phyloP scores from a whole-genome alignment of 2,113 vertebrate genomes.

The Phylloscopus trochiloides region DNA sequence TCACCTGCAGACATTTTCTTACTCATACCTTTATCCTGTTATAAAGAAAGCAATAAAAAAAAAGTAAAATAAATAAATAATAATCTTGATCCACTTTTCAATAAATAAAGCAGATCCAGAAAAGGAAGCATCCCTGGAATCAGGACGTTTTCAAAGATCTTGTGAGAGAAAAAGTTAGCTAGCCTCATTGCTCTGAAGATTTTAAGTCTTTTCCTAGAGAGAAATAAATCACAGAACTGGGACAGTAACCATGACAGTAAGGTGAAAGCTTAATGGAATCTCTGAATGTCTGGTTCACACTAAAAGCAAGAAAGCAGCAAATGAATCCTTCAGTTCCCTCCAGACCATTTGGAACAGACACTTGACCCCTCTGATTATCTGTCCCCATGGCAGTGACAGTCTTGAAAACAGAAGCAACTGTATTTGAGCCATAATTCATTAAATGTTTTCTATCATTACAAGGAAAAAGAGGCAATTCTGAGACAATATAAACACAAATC shows the following conservation, averaged over 20 bases:
- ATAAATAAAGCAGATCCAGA: not conserved
- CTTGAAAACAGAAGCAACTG: slow-evolving; percentile 20
- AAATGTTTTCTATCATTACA: not conserved
- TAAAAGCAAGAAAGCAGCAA: slow-evolving; percentile 14
- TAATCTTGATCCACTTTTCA: not conserved
- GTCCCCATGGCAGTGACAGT: slow-evolving; percentile 42
- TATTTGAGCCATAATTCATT: not conserved
- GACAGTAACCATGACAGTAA: slow-evolving; percentile 48
- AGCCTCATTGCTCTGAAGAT: not conserved
- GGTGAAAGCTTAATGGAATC: slow-evolving; percentile 47
- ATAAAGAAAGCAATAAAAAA: not conserved
- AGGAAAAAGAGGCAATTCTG: not conserved
- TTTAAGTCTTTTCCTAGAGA: not conserved
- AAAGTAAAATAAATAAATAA: not conserved
- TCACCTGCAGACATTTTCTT: not conserved
- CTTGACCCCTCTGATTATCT: not conserved
- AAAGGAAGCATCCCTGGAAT: not conserved
- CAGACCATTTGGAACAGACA: slow-evolving; percentile 31
- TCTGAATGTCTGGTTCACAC: not conserved
- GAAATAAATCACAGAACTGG: slow-evolving; percentile 20
- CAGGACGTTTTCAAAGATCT: not conserved
- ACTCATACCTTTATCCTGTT: not conserved
- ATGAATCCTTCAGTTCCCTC: slow-evolving; percentile 15
- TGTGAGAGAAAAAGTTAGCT: not conserved
- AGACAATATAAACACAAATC: not conserved